These are phyloP conservation scores for Sipha flava DNA, from an alignment of 1,140 invertebrate genomes.

Conservation along the genomic window DNA sequence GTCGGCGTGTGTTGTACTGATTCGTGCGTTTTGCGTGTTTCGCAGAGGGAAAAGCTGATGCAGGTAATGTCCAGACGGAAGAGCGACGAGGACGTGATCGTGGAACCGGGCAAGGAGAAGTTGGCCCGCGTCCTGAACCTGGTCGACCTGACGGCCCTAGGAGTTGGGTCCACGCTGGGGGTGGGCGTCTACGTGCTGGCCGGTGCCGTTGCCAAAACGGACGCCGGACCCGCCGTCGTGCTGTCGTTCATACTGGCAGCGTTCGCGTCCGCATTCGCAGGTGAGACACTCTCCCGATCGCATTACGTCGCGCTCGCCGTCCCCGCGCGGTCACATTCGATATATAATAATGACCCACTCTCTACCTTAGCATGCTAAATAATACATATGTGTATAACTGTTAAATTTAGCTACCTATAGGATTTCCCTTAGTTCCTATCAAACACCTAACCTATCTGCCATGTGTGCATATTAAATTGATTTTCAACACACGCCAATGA, in stretches of 20 bases:
- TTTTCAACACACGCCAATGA: too few species aligned
- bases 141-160: constrained; percentile 69
- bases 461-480: too few species aligned
- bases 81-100: neutral
- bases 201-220: constrained; percentile 73
- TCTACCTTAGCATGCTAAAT: too few species aligned
- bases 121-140: constrained; percentile 66
- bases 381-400: too few species aligned
- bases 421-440: too few species aligned
- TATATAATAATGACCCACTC: too few species aligned
- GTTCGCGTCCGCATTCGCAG: constrained; percentile 77
- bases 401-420: too few species aligned
- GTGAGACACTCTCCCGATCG: too few species aligned
- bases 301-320: too few species aligned
- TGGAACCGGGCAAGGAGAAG: constrained; percentile 40
- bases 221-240: constrained; percentile 77
- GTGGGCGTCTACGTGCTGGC: constrained; percentile 86
- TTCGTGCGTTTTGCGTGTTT: neutral
- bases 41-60: constrained; percentile 19
- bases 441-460: too few species aligned
- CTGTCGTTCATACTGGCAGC: constrained; percentile 85
- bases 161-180: constrained; percentile 80
- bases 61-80: constrained; percentile 35
- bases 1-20: too few species aligned
- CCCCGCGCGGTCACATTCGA: too few species aligned